Evolutionary conservation across 2,888 invertebrate species (phyloP).

Genomic region (Myathropa florea): DNA sequence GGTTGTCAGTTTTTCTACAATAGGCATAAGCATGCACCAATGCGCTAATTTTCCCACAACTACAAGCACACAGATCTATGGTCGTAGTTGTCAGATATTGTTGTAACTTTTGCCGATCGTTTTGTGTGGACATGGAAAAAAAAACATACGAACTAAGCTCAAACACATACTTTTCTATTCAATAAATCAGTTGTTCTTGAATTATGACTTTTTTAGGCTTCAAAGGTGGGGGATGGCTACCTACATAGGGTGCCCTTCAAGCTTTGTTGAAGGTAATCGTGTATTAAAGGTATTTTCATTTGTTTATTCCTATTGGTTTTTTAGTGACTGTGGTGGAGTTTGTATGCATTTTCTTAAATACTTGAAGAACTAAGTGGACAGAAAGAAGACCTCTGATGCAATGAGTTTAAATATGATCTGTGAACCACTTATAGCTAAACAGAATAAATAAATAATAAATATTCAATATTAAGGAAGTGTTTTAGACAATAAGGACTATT

Average conservation of each 20-base stretch:
- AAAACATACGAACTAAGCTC: constrained; percentile 8
- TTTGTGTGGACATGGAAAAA: constrained; percentile 1
- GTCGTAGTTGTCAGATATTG: constrained; percentile 19
- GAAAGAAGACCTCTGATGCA: not conserved
- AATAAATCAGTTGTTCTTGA: constrained; percentile 49
- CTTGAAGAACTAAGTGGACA: not conserved
- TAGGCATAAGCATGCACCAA: constrained; percentile 58
- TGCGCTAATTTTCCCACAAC: constrained; percentile 58
- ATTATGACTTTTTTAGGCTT: constrained; percentile 20
- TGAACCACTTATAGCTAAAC: too few species aligned
- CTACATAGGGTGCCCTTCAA: constrained; percentile 47
- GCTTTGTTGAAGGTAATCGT: constrained; percentile 51
- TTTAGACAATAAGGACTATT: too few species aligned
- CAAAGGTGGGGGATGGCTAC: not conserved
- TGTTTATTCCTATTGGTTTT: not conserved
- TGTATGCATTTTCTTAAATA: not conserved
- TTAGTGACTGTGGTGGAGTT: not conserved
- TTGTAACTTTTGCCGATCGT: constrained; percentile 40
- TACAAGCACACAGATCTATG: not conserved
- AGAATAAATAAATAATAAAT: too few species aligned
- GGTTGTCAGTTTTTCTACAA: constrained; percentile 35
- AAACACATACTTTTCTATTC: constrained; percentile 29
- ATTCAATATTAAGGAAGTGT: too few species aligned
- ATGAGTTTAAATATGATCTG: too few species aligned
- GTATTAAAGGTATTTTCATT: constrained; percentile 11